Evolutionary conservation across 2,797 vertebrate species (phyloP), one percentile per base, ranked within the genome.

Genomic region (Heteromormyrus szaboi): DNA sequence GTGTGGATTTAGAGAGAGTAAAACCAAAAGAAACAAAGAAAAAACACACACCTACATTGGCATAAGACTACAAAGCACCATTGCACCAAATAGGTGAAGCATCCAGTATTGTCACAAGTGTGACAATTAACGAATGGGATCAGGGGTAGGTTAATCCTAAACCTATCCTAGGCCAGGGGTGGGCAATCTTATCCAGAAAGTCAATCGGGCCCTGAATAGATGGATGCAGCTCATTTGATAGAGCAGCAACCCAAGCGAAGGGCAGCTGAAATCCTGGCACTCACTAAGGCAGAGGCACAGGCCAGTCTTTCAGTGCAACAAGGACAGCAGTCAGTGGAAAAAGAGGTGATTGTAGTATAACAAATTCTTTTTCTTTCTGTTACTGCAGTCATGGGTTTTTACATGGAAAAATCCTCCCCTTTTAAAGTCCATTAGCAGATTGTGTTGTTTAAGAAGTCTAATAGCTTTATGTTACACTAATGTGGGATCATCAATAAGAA

Each of bases 261-360:
- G 25, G 44, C 53, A 37, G 12, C 81, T 85, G 53, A 54, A 50
- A 33, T 12, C n/a, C n/a, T 25, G 54, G 4, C 46, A 14, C 44
- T 65, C 4, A 62, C 86, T 56, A 89, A 90, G 88, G 17, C 6
- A 56, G 88, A 89, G 76, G 81, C 37, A 44, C 46, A 37, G 89
- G 44, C 53, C 29, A 51, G 86, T 3, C 44, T 89, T 79, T 90
- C 86, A 50, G 62, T 8, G 29, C 87, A 89, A 87, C 84, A 44
- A 25, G 76, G 59, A 68, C 86, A 86, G 72, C 25, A 89, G 17
- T 89, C 84, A 84, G 25, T 87, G 29, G 46, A 89, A 89, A 91
- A n/a, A 86, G 76, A 87, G 44, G 37, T 46, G 33, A 33, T 19
- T 56, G 62, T 88, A 79, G 22, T n/a, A 89, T 41, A 89, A 86